Base-by-base conservation (phyloP, 1,140 invertebrate genomes). In the Chymomyza costata region DNA sequence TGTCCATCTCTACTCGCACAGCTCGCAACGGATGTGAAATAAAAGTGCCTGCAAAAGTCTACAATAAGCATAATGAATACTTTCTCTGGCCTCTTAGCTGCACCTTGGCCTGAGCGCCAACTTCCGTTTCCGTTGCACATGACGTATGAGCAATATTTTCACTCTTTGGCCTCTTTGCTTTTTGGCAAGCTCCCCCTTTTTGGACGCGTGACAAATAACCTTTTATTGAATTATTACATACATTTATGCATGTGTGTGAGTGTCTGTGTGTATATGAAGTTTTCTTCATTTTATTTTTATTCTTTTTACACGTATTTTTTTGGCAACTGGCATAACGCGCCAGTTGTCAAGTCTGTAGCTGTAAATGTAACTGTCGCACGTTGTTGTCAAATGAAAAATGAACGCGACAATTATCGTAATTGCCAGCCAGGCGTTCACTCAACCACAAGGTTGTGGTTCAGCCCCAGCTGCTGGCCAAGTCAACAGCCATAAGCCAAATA, bases 321-420 rank as follows among this genome's bases (percentile, higher is more conserved):
- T 51, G 63, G 49, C 58, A 73, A 50, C 58, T 56, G 58, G 40
- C 39, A 50, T 35, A 45, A 40, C 53, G 47, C 68, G 46, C 28
- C 49, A 63, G 63, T 68, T 73, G 64, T 73, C 63, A 68, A 44
- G 68, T 30, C 49, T 46, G 68, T 43, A 46, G 41, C 66, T 56
- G 60, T 49, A 55, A 40, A 44, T 62, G 51, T 15, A 28, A 31
- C 66, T 70, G 66, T 51, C 60, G 57, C 60, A 60, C 49, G 54
- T 50, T 74, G 54, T 50, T 74, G 63, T 80, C 60, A 78, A 78
- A 78, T 81, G 74, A 81, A 74, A 81, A 80, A 81, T 74, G 64
- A 73, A 74, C 65, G 65, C 57, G 43, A 71, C 71, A 80, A 78
- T 78, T 78, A 78, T 80, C 60, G 63, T 78, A 80, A 78, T 80